Conservation (phyloP, 1,140 invertebrate genomes). For the Drosophila fuyamai region DNA sequence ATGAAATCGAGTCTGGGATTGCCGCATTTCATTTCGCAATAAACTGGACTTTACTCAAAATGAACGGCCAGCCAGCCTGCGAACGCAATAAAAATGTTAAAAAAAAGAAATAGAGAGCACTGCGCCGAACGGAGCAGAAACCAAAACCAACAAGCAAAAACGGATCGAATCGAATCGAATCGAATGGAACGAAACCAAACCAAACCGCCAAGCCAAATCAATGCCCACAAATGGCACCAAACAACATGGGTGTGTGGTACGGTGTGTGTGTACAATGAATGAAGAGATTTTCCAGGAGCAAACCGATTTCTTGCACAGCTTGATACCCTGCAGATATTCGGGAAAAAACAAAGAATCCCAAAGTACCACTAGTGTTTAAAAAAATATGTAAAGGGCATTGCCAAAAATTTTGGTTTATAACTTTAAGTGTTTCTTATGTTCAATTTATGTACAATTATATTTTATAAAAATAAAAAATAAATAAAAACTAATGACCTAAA, state of each 20-base stretch:
- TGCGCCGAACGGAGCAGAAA: slow-evolving; percentile 14
- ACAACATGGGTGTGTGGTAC: slow-evolving; percentile 45
- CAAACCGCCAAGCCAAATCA: slow-evolving; percentile 72
- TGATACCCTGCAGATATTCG: slow-evolving; percentile 13
- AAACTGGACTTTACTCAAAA: slow-evolving; percentile 59
- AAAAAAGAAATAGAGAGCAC: slow-evolving; percentile 13
- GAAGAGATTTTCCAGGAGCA: slow-evolving; percentile 27
- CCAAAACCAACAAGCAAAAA: slow-evolving; percentile 51
- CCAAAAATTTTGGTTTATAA: no score
- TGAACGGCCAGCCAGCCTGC: slow-evolving; percentile 31
- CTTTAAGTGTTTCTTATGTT: no score
- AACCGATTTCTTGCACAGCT: neutral
- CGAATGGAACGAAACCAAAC: slow-evolving; percentile 26
- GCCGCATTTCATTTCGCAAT: slow-evolving; percentile 64
- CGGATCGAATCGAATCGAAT: slow-evolving; percentile 38
- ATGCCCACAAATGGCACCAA: slow-evolving; percentile 65
- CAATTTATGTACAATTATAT: no score
- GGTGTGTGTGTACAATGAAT: slow-evolving; percentile 29
- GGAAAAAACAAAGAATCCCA: no score
- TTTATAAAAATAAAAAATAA: no score
- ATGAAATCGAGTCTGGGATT: slow-evolving; percentile 9
- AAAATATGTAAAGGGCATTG: no score
- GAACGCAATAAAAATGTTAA: slow-evolving; percentile 60
- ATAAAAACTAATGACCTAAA: no score
- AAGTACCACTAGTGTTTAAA: no score